Conservation (phyloP, 2,797 vertebrate genomes). For the Enteromius anoplus region DNA sequence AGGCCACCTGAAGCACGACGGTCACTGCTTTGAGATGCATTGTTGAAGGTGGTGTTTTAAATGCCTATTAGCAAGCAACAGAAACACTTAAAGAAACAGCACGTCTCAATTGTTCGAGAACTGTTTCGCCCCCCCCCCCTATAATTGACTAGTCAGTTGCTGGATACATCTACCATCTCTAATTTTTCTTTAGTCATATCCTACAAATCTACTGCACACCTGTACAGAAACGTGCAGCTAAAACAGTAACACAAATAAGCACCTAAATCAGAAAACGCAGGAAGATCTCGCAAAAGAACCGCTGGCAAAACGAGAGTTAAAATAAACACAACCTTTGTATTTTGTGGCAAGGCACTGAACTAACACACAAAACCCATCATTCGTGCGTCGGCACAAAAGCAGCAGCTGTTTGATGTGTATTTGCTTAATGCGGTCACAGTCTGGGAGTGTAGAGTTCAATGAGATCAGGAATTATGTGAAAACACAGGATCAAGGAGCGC, state of each 20-base stretch:
- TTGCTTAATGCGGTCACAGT: conserved; percentile 16
- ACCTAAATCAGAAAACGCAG: not conserved
- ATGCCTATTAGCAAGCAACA: not conserved
- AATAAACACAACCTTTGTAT: conserved; percentile 36
- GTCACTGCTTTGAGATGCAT: not conserved
- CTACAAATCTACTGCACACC: not conserved
- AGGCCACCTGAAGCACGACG: not conserved
- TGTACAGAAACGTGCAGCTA: not conserved
- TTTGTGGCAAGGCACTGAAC: conserved; percentile 5
- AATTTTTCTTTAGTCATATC: not conserved
- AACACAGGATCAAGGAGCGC: not conserved
- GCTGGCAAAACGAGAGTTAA: not conserved
- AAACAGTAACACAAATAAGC: not conserved
- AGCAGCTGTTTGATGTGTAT: conserved; percentile 28
- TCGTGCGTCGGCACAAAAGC: not conserved
- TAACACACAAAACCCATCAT: conserved; percentile 14
- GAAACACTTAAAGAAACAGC: not conserved
- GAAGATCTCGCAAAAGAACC: not conserved
- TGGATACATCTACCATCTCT: not conserved
- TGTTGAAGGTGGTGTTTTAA: not conserved
- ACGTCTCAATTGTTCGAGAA: not conserved
- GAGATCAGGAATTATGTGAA: not conserved
- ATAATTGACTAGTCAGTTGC: not conserved
- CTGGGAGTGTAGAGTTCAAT: conserved; percentile 22
- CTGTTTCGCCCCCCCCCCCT: not conserved